phyloP scores from a whole-genome alignment of 2,888 invertebrate species.

The Tortricodes alternella region DNA sequence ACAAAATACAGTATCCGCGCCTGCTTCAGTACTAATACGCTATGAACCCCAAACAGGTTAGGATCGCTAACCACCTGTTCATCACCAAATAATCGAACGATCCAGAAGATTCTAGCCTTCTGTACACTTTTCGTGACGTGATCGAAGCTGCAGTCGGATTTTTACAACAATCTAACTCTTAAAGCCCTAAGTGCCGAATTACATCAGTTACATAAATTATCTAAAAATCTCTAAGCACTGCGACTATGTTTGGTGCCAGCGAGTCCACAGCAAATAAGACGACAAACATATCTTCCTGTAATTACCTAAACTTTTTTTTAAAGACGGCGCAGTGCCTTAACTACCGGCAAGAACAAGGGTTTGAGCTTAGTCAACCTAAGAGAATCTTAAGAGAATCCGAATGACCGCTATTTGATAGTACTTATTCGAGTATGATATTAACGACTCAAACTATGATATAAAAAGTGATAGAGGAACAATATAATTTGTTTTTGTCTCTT shows the following conservation, averaged over 20 bases:
- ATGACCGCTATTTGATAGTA: background rate
- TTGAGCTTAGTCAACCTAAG: background rate
- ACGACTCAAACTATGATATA: too few relatives aligned
- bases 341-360: background rate
- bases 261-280: slow-evolving; percentile 40
- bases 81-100: slow-evolving; percentile 3
- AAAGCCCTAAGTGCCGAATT: slow-evolving; percentile 52
- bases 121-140: slow-evolving; percentile 25
- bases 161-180: slow-evolving; percentile 49
- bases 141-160: slow-evolving; percentile 62
- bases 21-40: background rate
- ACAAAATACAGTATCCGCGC: too few relatives aligned
- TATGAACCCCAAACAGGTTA: background rate
- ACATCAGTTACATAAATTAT: slow-evolving; percentile 42
- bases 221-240: slow-evolving; percentile 34
- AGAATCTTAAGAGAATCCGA: background rate
- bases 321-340: background rate
- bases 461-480: too few relatives aligned
- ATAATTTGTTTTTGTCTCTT: too few relatives aligned
- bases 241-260: slow-evolving; percentile 33
- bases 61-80: slow-evolving; percentile 10
- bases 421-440: background rate
- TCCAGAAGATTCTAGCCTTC: slow-evolving; percentile 10
- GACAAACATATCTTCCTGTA: slow-evolving; percentile 30
- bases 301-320: background rate